These are phyloP conservation scores for Lasioglossum marginatum DNA, from an alignment of 2,888 invertebrate genomes.

Conservation along the genomic window DNA sequence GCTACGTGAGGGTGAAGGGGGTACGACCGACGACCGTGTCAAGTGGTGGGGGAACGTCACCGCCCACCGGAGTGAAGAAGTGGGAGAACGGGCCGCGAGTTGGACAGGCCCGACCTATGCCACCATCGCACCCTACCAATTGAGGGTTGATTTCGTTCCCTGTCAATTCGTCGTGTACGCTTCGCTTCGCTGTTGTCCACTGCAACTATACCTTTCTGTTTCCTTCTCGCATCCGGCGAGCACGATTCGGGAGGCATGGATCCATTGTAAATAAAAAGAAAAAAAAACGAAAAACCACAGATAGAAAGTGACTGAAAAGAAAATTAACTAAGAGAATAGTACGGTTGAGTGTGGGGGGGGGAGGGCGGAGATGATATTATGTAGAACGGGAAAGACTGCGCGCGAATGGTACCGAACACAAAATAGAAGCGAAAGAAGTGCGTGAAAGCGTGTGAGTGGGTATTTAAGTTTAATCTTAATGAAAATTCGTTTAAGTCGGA, in stretches of 20 bases:
- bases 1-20: no score
- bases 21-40: no score
- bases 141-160: constrained; percentile 19
- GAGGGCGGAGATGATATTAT: background rate
- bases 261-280: constrained; percentile 57
- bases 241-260: constrained; percentile 37
- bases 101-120: no score
- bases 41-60: no score
- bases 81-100: no score
- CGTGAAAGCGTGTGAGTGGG: constrained; percentile 25
- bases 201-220: constrained; percentile 4
- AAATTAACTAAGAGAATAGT: constrained; percentile 5
- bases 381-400: constrained; percentile 18
- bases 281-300: background rate
- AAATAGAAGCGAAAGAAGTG: background rate
- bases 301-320: constrained; percentile 24
- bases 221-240: constrained; percentile 36
- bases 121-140: constrained; percentile 10
- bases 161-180: constrained; percentile 12
- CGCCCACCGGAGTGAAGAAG: no score
- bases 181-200: constrained; percentile 21
- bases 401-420: constrained; percentile 23
- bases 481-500: constrained; percentile 35
- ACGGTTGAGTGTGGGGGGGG: no score
- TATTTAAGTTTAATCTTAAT: constrained; percentile 38